Evolutionary conservation across 2,888 invertebrate species (phyloP), one percentile per base, ranked within the genome.

Genomic region (Suillia variegata): DNA sequence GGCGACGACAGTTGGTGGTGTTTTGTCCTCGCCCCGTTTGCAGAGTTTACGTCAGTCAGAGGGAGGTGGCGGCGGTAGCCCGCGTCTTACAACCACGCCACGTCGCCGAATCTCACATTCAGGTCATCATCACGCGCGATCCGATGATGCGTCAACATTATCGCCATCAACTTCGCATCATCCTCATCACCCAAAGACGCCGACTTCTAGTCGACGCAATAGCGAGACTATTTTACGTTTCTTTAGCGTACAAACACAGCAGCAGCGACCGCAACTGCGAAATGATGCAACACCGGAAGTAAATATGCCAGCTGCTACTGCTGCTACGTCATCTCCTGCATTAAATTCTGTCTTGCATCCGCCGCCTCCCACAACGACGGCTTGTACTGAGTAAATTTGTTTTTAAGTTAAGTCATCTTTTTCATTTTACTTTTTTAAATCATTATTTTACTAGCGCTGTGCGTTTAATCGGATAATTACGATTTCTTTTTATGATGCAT

Each of bases 171-270:
- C 66, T 0, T 59, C 62, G 1, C 53, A 56, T 24, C 56, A n/a
- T n/a, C n/a, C n/a, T n/a, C 66, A 67, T 3, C 73, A 72, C 58
- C 74, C 77, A 2, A 73, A 74, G 54, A 80, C 81, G 8, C 80
- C 80, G 34, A 80, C 81, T 1, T 78, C 81, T 2, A 77, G 74
- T 59, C 68, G 80, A n/a, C 70, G 80, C 24, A 81, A 80, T 61
- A 79, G 77, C 58, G 81, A 81, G 69, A 80, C 81, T 1, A 72
- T 82, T 31, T 55, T 82, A 12, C 77, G 76, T 22, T 82, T 82
- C 63, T 82, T 82, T 47, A 78, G 79, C 62, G 71, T 79, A 17
- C 78, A 79, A 55, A 61, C 69, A 10, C 70, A 63, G 22, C 42
- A 64, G 60, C 62, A 65, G 33, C 55, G 61, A 54, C 48, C 54